Conservation (phyloP, 2,797 vertebrate genomes). For the Champsocephalus esox region DNA sequence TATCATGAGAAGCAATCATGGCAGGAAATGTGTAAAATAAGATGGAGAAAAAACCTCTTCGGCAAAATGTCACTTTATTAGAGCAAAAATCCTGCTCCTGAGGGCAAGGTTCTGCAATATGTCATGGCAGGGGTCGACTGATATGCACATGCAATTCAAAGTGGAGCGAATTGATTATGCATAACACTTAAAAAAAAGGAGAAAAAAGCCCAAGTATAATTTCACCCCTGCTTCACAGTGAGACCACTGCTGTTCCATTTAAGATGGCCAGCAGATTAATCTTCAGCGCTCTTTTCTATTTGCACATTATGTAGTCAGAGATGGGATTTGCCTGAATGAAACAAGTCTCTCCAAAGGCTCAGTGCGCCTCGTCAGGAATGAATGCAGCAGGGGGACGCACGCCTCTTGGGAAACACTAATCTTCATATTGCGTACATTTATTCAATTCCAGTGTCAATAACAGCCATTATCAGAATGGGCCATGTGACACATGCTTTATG, state of each 20-base stretch:
- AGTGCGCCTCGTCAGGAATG: constrained; percentile 63
- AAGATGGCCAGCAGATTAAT: constrained; percentile 61
- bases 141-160: constrained; percentile 40
- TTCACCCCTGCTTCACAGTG: constrained; percentile 37
- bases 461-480: constrained; percentile 71
- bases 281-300: constrained; percentile 59
- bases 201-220: constrained; percentile 32
- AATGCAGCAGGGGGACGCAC: constrained; percentile 55
- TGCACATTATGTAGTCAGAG: constrained; percentile 56
- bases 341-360: constrained; percentile 63
- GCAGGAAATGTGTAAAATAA: constrained; percentile 14
- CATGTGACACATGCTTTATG: constrained; percentile 73
- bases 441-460: constrained; percentile 82
- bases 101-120: constrained; percentile 35
- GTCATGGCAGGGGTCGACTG: constrained; percentile 25
- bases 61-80: constrained; percentile 34
- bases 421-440: constrained; percentile 79
- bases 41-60: constrained; percentile 18
- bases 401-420: constrained; percentile 81
- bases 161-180: constrained; percentile 53
- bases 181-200: constrained; percentile 16
- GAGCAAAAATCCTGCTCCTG: constrained; percentile 33
- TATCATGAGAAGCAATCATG: neutral
- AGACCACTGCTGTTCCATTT: constrained; percentile 44
- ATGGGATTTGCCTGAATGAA: constrained; percentile 70